Evolutionary conservation across 2,888 invertebrate genomes (phyloP).

Genomic region (Drosophila recens): DNA sequence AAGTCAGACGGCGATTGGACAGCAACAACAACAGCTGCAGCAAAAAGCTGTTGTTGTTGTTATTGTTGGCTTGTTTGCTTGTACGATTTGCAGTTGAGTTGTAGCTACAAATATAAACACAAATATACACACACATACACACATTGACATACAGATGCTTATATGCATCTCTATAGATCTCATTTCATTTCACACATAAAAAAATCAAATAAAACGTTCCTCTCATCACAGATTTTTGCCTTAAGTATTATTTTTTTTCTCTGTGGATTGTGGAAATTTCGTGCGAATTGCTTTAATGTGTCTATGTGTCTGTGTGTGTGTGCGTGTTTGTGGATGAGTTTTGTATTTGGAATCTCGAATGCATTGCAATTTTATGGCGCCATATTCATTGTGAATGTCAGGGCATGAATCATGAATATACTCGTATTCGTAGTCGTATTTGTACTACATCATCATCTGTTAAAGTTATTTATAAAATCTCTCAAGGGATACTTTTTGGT

Average conservation of each 20-base stretch:
- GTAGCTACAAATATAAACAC: constrained; percentile 48
- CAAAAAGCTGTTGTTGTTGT: constrained; percentile 19
- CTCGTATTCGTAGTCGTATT: background rate
- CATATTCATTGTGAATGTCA: constrained; percentile 50
- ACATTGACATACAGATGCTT: constrained; percentile 5
- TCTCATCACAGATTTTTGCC: constrained; percentile 30
- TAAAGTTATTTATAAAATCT: constrained; percentile 18
- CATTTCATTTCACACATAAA: constrained; percentile 37
- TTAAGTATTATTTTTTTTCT: constrained; percentile 21
- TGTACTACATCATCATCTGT: constrained; percentile 13
- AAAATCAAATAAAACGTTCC: constrained; percentile 44
- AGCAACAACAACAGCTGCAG: constrained; percentile 40
- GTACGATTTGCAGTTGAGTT: constrained; percentile 72
- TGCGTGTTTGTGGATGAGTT: constrained; percentile 7
- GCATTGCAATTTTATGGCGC: constrained; percentile 46
- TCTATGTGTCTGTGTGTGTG: constrained; percentile 7
- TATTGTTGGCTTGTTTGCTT: constrained; percentile 59
- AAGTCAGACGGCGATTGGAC: constrained; percentile 48
- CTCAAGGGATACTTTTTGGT: constrained; percentile 6
- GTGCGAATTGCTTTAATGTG: constrained; percentile 35
- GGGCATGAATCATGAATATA: constrained; percentile 33
- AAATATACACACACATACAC: constrained; percentile 25
- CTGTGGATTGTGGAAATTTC: constrained; percentile 26
- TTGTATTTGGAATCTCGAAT: constrained; percentile 34
- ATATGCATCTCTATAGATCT: constrained; percentile 19